A percentile compares a stretch with the other conserved stretches of the same genome.
phyloP scores from a whole-genome alignment of 1,140 invertebrate genomes.

The Lutraria rhynchaena region DNA sequence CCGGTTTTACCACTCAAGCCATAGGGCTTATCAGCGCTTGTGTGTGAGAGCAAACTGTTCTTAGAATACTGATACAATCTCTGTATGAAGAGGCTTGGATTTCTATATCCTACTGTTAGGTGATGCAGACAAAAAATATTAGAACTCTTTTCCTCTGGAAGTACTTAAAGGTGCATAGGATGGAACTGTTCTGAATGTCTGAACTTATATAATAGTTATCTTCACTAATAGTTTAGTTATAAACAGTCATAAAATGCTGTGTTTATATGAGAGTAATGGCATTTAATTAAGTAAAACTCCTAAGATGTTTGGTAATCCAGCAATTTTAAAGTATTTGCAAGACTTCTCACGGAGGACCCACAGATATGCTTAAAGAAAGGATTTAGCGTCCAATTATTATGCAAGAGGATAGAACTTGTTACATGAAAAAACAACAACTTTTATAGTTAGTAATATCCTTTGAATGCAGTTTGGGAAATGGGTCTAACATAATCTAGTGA shows the following conservation, averaged over 20 bases:
- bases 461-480: constrained; percentile 32
- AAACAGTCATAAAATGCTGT: constrained; percentile 42
- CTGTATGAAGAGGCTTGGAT: constrained; percentile 1
- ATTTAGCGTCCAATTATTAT: constrained; percentile 31
- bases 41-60: constrained; percentile 8
- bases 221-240: constrained; percentile 38
- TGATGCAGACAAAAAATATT: constrained; percentile 47
- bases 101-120: constrained; percentile 42
- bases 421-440: constrained; percentile 16
- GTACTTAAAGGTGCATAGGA: constrained; percentile 21
- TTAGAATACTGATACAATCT: constrained; percentile 47
- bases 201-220: constrained; percentile 49
- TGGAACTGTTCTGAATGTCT: constrained; percentile 22
- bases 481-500: background rate
- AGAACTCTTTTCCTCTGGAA: constrained; percentile 24
- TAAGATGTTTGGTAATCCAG: constrained; percentile 38
- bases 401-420: constrained; percentile 12
- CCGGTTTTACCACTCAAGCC: constrained; percentile 53
- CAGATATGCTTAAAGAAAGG: constrained; percentile 25
- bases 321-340: constrained; percentile 35
- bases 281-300: constrained; percentile 53
- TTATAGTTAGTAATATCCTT: constrained; percentile 36
- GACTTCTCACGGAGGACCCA: constrained; percentile 11
- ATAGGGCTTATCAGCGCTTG: constrained; percentile 49
- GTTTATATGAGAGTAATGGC: constrained; percentile 57